phyloP scores from a whole-genome alignment of 2,797 vertebrate genomes.

The Fistularia tabacaria region DNA sequence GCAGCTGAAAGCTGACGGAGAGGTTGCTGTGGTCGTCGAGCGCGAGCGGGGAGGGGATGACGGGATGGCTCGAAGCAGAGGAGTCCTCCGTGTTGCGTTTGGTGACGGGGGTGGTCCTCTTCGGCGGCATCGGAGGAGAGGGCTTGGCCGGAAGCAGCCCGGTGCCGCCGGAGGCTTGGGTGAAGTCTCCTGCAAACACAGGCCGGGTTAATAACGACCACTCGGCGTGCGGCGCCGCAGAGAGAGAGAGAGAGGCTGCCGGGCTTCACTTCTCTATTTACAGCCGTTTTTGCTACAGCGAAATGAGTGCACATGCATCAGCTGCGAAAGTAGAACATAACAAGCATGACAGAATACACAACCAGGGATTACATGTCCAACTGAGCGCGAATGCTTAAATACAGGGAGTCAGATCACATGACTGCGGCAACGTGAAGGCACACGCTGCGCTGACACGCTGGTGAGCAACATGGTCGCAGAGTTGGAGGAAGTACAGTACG shows the following conservation, averaged over 20 bases:
- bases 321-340: constrained; percentile 26
- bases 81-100: constrained; percentile 69
- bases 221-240: neutral
- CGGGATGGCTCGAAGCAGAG: constrained; percentile 41
- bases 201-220: too few species aligned
- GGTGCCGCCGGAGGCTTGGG: constrained; percentile 75
- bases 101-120: constrained; percentile 83
- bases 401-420: constrained; percentile 43
- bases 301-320: constrained; percentile 43
- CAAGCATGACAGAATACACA: constrained; percentile 39
- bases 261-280: neutral
- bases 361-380: constrained; percentile 53
- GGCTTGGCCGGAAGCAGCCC: constrained; percentile 80
- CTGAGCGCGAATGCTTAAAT: constrained; percentile 42
- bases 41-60: constrained; percentile 45
- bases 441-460: constrained; percentile 29
- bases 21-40: constrained; percentile 72
- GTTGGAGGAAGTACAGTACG: constrained; percentile 43
- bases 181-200: constrained; percentile 80
- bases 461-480: constrained; percentile 53
- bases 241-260: constrained; percentile 7
- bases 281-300: constrained; percentile 22
- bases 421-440: constrained; percentile 43
- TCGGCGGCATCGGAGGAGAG: constrained; percentile 92
- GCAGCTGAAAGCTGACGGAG: constrained; percentile 71